Conservation (phyloP, 2,797 vertebrate genomes). For the Todus mexicanus region DNA sequence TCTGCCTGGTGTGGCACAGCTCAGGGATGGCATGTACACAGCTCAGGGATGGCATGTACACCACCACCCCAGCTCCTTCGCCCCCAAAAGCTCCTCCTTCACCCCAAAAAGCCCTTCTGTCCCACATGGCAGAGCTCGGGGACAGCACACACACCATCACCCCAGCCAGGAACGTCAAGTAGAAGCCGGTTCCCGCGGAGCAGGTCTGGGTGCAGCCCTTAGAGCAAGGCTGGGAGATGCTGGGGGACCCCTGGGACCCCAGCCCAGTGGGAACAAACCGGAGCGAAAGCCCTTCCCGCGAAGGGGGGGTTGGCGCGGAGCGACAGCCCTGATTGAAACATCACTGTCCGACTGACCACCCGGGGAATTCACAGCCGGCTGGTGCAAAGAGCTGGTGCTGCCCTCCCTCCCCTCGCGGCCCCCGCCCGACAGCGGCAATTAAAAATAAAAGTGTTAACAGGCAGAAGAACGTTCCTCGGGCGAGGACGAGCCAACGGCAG, state of each 20-base stretch:
- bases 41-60: no score
- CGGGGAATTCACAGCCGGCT: constrained; percentile 20
- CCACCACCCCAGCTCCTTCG: not conserved
- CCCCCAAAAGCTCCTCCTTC: not conserved
- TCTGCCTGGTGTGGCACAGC: rapidly evolving
- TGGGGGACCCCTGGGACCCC: not conserved
- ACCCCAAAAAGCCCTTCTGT: not conserved
- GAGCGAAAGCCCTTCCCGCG: not conserved
- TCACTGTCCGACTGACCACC: not conserved
- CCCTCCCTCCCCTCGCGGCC: not conserved
- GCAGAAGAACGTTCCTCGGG: constrained; percentile 2
- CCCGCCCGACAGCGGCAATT: not conserved
- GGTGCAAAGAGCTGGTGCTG: not conserved
- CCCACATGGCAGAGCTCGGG: rapidly evolving
- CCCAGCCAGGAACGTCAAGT: rapidly evolving
- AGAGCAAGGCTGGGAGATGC: no score
- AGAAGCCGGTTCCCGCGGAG: rapidly evolving
- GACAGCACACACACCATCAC: rapidly evolving
- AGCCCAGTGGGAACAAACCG: rapidly evolving
- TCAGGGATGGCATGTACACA: rapidly evolving
- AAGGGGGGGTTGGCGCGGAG: rapidly evolving
- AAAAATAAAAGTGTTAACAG: constrained; percentile 61
- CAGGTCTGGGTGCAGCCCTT: not conserved
- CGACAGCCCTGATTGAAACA: constrained; percentile 12
- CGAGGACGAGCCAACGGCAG: not conserved